Evolutionary conservation across 2,113 vertebrate species (phyloP).

Genomic region (Penelope pileata): DNA sequence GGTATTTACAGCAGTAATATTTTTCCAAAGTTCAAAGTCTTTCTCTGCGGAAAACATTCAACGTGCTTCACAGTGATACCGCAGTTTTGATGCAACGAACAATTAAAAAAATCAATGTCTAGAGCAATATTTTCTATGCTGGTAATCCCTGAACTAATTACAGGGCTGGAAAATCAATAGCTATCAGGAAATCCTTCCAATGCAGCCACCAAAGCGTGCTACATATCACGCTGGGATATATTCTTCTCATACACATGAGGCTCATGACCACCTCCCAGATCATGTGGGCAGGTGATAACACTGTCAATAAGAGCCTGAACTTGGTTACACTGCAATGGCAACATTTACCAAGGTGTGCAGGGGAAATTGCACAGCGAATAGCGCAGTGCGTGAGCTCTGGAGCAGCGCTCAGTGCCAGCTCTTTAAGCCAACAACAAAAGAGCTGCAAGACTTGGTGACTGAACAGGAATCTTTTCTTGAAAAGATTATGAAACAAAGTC

Average conservation of each 20-base stretch:
- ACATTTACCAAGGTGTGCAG: neutral
- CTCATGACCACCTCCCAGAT: neutral
- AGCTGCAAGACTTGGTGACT: neutral
- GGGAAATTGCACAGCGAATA: neutral
- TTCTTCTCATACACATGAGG: neutral
- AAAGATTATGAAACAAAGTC: neutral
- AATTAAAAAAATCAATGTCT: slow-evolving; percentile 42
- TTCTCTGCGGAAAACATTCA: neutral
- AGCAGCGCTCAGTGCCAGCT: neutral
- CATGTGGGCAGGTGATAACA: neutral
- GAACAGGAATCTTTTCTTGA: neutral
- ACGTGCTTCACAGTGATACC: neutral
- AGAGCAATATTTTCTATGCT: slow-evolving; percentile 36
- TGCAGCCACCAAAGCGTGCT: neutral
- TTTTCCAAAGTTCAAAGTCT: slow-evolving; percentile 36
- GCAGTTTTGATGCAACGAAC: neutral
- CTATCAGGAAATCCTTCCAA: slow-evolving; percentile 46
- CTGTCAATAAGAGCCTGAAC: neutral
- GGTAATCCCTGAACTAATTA: slow-evolving; percentile 58
- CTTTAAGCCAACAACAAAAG: neutral
- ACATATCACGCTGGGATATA: neutral
- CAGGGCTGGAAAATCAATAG: slow-evolving; percentile 37
- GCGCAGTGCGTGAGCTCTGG: neutral
- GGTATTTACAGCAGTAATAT: neutral
- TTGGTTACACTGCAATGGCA: neutral